Base-by-base conservation (phyloP, 2,113 vertebrate species). In the Petroica traversi region DNA sequence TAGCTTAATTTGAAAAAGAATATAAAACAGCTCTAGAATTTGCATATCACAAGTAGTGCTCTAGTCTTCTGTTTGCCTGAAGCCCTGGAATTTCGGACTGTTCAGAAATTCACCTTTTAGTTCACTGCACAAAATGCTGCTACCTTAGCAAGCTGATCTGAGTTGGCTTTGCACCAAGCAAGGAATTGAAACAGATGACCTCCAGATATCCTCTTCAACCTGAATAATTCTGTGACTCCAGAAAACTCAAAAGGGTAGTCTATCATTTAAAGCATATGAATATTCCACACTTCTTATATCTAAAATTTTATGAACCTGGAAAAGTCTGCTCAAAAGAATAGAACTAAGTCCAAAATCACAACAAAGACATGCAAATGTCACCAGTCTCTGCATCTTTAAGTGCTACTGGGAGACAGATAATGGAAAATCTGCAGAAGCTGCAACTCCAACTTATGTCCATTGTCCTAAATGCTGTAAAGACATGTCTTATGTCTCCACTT, bases 361-460 rank as follows among this genome's bases (percentile, higher is more conserved):
- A 36, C 26, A 33, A 61, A 45, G 20, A 34, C 26, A 83, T 13
- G 61, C 1, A 66, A 92, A 71, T 4, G 19, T 22, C 51, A 74
- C 14, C 23, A 71, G 11, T 12, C 33, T n/a, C 43, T 33, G 13
- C 16, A 8, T 59, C 4, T 62, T 55, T 8, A 36, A 55, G 20
- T 78, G 55, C 16, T 33, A 38, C 14, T 19, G 11, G 24, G 15
- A 85, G 20, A 49, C 4, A 38, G 26, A 58, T 40, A 41, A 5
- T 17, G 24, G 43, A 19, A 66, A 78, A 82, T 48, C 14, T 48
- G 16, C 34, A 59, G 31, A 64, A 34, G 19, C 6, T 69, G 28
- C 17, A 55, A 9, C 0, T 73, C 11, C 6, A 7, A 68, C 13
- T 26, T 33, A 31, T 0, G 5, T 46, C 33, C 1, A 0, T 11